Base-by-base conservation (phyloP, 92 coral and sea anemone genomes). In the Isaurus tuberculatus region DNA sequence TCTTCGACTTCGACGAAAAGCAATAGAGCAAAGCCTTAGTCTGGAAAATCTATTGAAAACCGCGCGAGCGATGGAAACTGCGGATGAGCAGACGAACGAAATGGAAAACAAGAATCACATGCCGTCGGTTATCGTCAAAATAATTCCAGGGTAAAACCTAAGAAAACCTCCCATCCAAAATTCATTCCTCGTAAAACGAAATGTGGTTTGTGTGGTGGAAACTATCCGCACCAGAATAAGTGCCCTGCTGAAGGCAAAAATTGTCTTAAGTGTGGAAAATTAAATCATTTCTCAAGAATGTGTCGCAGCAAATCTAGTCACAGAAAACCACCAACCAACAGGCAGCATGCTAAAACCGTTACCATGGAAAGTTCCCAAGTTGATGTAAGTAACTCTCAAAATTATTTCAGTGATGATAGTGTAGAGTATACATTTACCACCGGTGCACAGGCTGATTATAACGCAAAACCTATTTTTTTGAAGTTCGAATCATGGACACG, bases 221-320 rank as follows among this genome's bases (percentile, higher is more conserved):
- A 55, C 30, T 89, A 89, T 19, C 89, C 84, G 40, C 92, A 89
- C 63, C 89, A 73, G 49, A 84, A 75, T 32, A 86, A 43, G 7
- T 91, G 91, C 31, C 91, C 94, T 57, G 91, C 87, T 20, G 81
- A 90, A 87, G 89, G 91, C 6, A 90, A 86, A 29, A 19, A 44
- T 17, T 90, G 89, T 42, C 70, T 65, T 61, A 85, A 81, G 82
- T 90, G 91, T 64, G 89, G 86, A 5, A 87, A 90, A 79, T 13
- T 84, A 31, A 87, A 83, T 67, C 84, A 90, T 31, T 84, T 87
- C 25, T 64, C 85, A 5, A 84, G 80, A 44, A 91, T 90, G 29
- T 87, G 91, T 58, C 89, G 86, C 77, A 70, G 92, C 65, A 87
- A 71, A 87, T 43, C 86, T 63, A 42, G 72, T 67, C 10, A 67